A percentile compares a stretch with the other conserved stretches of the same genome.
phyloP scores from a whole-genome alignment of 2,888 invertebrate genomes.

The Caenorhabditis sp. region DNA sequence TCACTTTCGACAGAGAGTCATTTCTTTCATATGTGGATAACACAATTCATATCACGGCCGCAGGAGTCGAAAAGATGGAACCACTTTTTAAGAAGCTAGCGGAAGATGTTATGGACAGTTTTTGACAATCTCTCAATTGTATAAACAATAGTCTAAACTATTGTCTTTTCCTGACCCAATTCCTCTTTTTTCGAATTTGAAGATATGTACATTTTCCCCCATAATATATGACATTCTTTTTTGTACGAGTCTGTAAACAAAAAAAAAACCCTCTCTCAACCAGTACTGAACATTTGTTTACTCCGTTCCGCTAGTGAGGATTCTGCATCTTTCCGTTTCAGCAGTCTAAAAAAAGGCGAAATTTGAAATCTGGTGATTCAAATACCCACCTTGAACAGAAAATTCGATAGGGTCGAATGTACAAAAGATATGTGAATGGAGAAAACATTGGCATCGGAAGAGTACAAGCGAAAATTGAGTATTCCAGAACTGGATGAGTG shows the following conservation, averaged over 20 bases:
- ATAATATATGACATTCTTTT: no score
- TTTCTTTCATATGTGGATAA: slow-evolving; percentile 53
- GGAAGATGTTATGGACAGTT: slow-evolving; percentile 1
- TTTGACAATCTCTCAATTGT: no score
- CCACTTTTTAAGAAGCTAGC: slow-evolving; percentile 14
- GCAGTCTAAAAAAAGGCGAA: background rate
- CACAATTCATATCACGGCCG: slow-evolving; percentile 27
- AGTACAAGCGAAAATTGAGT: slow-evolving; percentile 23
- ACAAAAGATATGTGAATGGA: slow-evolving; percentile 43
- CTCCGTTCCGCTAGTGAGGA: slow-evolving; percentile 7
- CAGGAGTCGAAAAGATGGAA: slow-evolving; percentile 26
- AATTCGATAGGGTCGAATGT: slow-evolving; percentile 41
- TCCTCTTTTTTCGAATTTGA: no score
- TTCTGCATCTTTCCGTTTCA: background rate
- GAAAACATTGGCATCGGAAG: slow-evolving; percentile 43
- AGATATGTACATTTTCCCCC: no score
- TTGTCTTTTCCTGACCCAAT: slow-evolving; percentile 38
- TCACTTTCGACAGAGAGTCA: slow-evolving; percentile 34
- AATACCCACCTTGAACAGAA: background rate
- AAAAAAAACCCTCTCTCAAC: background rate
- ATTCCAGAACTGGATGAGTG: slow-evolving; percentile 33
- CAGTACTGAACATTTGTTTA: slow-evolving; percentile 10
- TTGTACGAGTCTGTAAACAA: background rate
- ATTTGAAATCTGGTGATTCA: background rate
- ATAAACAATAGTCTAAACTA: background rate